Conservation (phyloP, 2,888 invertebrate species). For the Erebia epiphron region DNA sequence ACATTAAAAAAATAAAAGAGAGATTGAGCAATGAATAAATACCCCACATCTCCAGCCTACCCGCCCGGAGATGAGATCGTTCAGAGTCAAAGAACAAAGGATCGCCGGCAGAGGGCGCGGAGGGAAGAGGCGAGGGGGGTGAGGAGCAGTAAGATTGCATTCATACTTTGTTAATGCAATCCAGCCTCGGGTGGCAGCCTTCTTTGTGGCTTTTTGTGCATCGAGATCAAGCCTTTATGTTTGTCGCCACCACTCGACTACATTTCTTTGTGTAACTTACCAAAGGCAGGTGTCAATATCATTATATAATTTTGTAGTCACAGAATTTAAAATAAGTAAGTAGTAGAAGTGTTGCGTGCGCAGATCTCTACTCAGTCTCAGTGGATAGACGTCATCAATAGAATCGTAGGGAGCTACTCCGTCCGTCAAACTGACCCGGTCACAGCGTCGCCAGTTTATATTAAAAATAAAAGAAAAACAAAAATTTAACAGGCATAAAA, state of each 20-base stretch:
- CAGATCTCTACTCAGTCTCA: too few species aligned
- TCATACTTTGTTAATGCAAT: slow-evolving; percentile 20
- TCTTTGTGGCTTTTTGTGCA: slow-evolving; percentile 5
- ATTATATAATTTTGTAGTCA: background rate
- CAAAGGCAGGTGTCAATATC: background rate
- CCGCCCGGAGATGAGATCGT: slow-evolving; percentile 7
- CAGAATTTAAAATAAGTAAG: background rate
- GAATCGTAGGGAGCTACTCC: too few species aligned
- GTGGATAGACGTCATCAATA: too few species aligned
- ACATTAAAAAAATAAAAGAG: too few species aligned
- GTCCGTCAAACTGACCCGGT: too few species aligned
- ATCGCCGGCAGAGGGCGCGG: background rate
- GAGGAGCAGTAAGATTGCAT: background rate
- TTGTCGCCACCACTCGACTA: background rate
- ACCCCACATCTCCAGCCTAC: background rate
- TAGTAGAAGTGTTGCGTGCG: background rate
- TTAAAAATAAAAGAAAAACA: too few species aligned
- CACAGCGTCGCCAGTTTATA: too few species aligned
- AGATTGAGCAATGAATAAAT: background rate
- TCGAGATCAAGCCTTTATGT: background rate
- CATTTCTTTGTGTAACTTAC: background rate
- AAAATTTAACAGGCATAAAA: too few species aligned
- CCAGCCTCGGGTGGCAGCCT: background rate
- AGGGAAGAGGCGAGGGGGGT: background rate
- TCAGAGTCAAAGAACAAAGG: slow-evolving; percentile 9